Base-by-base conservation (phyloP, 1,140 invertebrate species). In the Holotrichia oblita region DNA sequence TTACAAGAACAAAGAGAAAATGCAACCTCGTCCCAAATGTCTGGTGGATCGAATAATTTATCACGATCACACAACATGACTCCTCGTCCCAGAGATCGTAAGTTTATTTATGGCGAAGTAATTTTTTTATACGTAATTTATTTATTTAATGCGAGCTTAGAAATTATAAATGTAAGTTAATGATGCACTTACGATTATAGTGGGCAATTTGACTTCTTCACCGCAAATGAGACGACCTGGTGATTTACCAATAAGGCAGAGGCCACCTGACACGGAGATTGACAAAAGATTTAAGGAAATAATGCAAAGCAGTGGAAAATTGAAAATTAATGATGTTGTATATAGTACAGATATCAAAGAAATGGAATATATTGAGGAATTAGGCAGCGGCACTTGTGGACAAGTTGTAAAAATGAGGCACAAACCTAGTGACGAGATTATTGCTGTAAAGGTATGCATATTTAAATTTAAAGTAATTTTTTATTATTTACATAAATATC, bases 341-440 rank as follows among this genome's bases (percentile, higher is more conserved):
- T 95, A 96, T 88, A 91, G 92, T 40, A 96, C 95, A n/a, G 92
- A 94, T 80, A 94, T 97, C 83, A 92, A 93, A 82, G 96, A 98
- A 84, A 89, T 98, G 83, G 92, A 96, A 83, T 92, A 95, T 83
- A 87, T 98, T 42, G 96, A 96, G 8, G 97, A 98, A 87, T 89
- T 99, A 64, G 98, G 98, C 78, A 96, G 95, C 87, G 98, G 98
- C 4, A 98, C 97, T 7, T 99, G 96, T 87, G 97, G 97, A n/a
- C 96, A 98, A 88, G 98, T 99, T 8, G 95, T 98, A 2, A 97
- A 98, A 89, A 99, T 99, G 98, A 88, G 92, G 80, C 97, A 99
- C 87, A 94, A 93, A 86, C 92, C 93, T 9, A 97, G 95, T 81
- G 90, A 91, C 24, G 92, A 93, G 83, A 91, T 96, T 40, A 97